Evolutionary conservation across 2,113 vertebrate species (phyloP), one percentile per base, ranked within the genome.

Genomic region (Vanacampus margaritifer): DNA sequence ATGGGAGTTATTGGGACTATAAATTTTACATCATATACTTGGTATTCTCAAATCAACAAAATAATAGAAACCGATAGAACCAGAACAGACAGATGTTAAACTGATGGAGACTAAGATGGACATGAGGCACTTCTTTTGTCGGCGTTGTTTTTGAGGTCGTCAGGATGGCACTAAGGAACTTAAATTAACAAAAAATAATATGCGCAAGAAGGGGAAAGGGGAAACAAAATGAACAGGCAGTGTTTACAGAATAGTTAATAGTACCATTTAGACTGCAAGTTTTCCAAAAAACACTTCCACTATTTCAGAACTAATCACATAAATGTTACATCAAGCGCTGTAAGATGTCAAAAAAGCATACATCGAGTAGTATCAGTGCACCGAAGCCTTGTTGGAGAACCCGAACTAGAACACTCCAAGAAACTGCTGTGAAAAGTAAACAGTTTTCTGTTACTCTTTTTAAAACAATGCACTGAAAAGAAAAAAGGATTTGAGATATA

Each of bases 111-210:
- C 89, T 89, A 89, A 87, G 92, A 94, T 93, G 90, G 91, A 95
- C 92, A 88, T 94, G 94, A 98, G 96, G 95, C 96, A 98, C 95
- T 98, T 95, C 85, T 93, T 51, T 57, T 57, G 54, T 57, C 26
- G 21, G 37, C 19, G 35, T 60, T 37, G 35, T 43, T 62, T 41
- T 92, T 83, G 92, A 92, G 92, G 93, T 94, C 89, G 89, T 93
- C 84, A 88, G 89, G 92, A 90, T 86, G 92, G 89, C 89, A 94
- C 88, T 89, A 93, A 43, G n/a, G 28, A 68, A 58, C 17, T 58
- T 24, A 70, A 74, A n/a, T 71, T 69, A 21, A 37, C 37, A 45
- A 65, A 59, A 50, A 69, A 70, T 72, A 74, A 72, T 78, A 81
- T 75, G 83, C 80, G 84, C 67, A 73, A 72, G 59, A 73, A 74